phyloP scores from a whole-genome alignment of 2,113 vertebrate species.

The Phainopepla nitens region DNA sequence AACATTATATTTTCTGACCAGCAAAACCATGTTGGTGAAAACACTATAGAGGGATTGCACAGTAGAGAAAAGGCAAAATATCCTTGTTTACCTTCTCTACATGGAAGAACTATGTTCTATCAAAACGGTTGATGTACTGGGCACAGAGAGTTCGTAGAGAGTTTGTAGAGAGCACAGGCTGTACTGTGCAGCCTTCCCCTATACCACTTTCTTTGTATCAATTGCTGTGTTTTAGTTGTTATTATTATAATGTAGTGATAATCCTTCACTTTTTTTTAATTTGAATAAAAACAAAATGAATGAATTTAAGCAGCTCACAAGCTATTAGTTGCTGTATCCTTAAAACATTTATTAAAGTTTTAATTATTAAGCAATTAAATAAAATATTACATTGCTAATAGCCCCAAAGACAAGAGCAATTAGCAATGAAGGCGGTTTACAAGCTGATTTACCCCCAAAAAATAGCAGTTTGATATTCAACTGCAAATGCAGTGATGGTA shows the following conservation, averaged over 20 bases:
- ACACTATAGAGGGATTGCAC: background rate
- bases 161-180: background rate
- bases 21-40: background rate
- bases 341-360: background rate
- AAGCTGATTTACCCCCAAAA: background rate
- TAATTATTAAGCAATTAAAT: background rate
- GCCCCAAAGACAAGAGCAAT: background rate
- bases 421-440: background rate
- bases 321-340: background rate
- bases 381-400: conserved; percentile 14
- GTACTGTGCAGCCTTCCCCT: background rate
- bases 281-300: background rate
- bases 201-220: background rate
- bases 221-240: background rate
- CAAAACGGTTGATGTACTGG: background rate
- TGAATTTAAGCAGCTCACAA: background rate
- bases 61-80: background rate
- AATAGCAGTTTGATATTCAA: background rate
- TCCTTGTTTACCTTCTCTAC: background rate
- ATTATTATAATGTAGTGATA: background rate
- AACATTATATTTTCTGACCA: background rate
- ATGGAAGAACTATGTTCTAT: background rate
- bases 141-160: background rate
- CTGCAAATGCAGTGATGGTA: background rate
- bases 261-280: background rate